phyloP scores from a whole-genome alignment of 2,797 vertebrate species.

The Prionace glauca region DNA sequence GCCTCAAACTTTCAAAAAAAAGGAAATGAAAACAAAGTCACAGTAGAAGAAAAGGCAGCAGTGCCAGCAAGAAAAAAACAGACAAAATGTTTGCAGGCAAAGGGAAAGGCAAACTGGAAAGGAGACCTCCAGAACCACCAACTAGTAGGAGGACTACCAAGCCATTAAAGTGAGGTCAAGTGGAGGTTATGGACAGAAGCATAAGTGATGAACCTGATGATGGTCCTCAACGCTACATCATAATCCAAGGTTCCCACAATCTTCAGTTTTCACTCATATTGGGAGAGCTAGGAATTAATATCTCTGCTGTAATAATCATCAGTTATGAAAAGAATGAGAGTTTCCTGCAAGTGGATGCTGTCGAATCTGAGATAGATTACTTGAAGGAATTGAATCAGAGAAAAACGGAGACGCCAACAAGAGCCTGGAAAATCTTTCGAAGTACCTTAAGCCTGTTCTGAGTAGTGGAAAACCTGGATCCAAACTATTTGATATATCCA shows the following conservation, averaged over 20 bases:
- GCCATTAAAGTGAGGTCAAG: conserved; percentile 67
- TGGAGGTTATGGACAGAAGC: conserved; percentile 52
- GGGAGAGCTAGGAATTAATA: conserved; percentile 64
- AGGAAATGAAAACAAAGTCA: conserved; percentile 58
- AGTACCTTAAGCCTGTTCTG: conserved; percentile 67
- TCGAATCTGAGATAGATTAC: background rate
- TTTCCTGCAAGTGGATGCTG: conserved; percentile 44
- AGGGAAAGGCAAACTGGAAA: conserved; percentile 56
- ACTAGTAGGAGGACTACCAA: conserved; percentile 57
- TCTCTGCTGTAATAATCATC: conserved; percentile 74
- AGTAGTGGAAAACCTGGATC: conserved; percentile 63
- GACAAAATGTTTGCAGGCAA: conserved; percentile 52
- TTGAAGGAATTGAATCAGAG: conserved; percentile 46
- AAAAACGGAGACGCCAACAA: conserved; percentile 46
- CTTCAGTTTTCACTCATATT: conserved; percentile 67
- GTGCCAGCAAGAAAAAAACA: conserved; percentile 47
- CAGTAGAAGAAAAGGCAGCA: conserved; percentile 49
- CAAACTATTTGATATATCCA: conserved; percentile 66
- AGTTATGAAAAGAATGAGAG: conserved; percentile 60
- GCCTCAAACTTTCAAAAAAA: conserved; percentile 68
- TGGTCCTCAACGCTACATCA: conserved; percentile 80
- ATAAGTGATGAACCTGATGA: conserved; percentile 89
- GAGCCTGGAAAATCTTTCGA: conserved; percentile 74
- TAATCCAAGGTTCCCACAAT: conserved; percentile 75
- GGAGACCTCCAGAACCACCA: conserved; percentile 44